Evolutionary conservation across 2,113 vertebrate species (phyloP).

Genomic region (Serilophus lunatus): DNA sequence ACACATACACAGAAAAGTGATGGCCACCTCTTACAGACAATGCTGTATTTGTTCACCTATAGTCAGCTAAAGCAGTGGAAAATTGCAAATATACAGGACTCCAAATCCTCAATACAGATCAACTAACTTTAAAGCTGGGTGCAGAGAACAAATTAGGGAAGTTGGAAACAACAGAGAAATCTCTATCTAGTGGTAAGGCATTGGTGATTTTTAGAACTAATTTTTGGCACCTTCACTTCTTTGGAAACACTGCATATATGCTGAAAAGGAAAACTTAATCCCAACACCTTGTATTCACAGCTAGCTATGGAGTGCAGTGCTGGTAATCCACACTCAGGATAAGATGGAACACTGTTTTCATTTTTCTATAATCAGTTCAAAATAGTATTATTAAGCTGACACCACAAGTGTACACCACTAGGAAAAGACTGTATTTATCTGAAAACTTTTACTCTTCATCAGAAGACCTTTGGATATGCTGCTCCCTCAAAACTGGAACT

Average conservation of each 20-base stretch:
- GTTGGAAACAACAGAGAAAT: background rate
- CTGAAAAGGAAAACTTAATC: background rate
- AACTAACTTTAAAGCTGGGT: background rate
- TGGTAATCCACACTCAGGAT: background rate
- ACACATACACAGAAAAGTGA: background rate
- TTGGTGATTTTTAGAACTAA: background rate
- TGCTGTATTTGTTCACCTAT: background rate
- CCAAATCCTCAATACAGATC: background rate
- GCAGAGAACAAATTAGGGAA: background rate
- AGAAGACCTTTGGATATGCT: background rate
- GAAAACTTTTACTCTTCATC: background rate
- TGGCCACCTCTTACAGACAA: background rate
- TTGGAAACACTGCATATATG: background rate
- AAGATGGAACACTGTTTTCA: background rate
- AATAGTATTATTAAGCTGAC: background rate
- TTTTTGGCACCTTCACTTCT: background rate
- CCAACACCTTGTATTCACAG: background rate
- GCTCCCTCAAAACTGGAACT: background rate
- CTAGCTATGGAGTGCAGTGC: background rate
- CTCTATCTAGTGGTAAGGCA: background rate
- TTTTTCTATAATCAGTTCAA: background rate
- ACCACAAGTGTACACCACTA: background rate
- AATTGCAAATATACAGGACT: background rate
- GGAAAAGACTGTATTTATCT: background rate
- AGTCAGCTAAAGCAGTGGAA: background rate